A percentile compares a stretch with the other conserved stretches of the same genome.
phyloP scores from a whole-genome alignment of 2,888 invertebrate genomes.

The Caenorhabditis sp. region DNA sequence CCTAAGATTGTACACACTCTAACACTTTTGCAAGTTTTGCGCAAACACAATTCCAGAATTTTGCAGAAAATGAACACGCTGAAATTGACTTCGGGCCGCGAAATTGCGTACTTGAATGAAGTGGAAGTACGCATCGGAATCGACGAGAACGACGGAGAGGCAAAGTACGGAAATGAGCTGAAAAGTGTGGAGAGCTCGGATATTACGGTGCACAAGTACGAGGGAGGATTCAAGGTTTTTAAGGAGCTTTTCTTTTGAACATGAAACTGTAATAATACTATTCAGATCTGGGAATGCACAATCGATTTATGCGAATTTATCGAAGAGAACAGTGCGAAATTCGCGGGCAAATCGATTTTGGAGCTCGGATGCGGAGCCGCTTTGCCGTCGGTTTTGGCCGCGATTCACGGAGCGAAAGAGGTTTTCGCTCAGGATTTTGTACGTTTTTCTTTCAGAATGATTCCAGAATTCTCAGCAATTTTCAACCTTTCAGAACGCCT shows the following conservation, averaged over 20 bases:
- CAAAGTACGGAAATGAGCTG: conserved; percentile 38
- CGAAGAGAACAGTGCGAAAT: conserved; percentile 79
- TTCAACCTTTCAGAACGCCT: conserved; percentile 68
- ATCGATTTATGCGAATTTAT: conserved; percentile 87
- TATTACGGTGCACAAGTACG: conserved; percentile 71
- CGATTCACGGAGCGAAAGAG: conserved; percentile 83
- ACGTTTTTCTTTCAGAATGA: too few relatives aligned
- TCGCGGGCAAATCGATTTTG: conserved; percentile 83
- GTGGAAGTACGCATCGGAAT: conserved; percentile 54
- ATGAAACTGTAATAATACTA: background rate
- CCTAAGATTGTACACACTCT: too few relatives aligned
- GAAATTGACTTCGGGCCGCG: conserved; percentile 32
- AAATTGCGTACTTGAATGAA: conserved; percentile 46
- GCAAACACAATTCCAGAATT: too few relatives aligned
- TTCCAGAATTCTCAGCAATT: background rate
- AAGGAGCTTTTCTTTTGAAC: background rate
- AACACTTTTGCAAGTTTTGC: too few relatives aligned
- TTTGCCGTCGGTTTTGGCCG: conserved; percentile 88
- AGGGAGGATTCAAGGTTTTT: conserved; percentile 87
- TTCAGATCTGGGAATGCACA: conserved; percentile 89
- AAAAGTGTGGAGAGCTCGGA: conserved; percentile 60
- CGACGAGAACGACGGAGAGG: conserved; percentile 38
- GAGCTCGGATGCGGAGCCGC: conserved; percentile 94
- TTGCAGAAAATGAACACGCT: conserved; percentile 30
- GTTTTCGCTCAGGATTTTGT: conserved; percentile 96